These are phyloP conservation scores for Caenorhabditis latens DNA, from an alignment of 1,140 invertebrate genomes.

Conservation along the genomic window DNA sequence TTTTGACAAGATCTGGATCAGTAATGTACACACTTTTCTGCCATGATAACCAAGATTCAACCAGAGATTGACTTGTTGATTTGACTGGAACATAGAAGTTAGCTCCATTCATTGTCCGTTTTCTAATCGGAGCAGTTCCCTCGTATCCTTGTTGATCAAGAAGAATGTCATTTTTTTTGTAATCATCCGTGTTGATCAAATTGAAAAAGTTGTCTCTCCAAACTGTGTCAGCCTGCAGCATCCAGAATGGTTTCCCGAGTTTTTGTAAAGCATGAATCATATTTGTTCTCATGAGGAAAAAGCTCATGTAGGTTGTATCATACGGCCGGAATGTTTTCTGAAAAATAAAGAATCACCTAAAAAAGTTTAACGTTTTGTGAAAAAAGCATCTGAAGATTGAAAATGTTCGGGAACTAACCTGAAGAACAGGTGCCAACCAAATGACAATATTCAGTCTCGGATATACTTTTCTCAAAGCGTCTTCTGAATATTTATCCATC, in stretches of 20 bases:
- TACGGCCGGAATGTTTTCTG: conserved; percentile 66
- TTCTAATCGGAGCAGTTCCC: conserved; percentile 31
- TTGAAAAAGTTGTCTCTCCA: conserved; percentile 65
- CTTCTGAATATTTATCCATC: conserved; percentile 63
- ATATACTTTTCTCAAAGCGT: conserved; percentile 59
- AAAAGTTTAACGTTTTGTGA: neutral
- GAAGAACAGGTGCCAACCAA: conserved; percentile 65
- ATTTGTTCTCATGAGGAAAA: conserved; percentile 69
- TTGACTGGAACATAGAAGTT: conserved; percentile 65
- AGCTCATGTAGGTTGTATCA: conserved; percentile 69
- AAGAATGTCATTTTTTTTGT: conserved; percentile 59
- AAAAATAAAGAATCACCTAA: neutral
- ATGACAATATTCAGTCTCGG: conserved; percentile 63
- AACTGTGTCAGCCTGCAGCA: conserved; percentile 69
- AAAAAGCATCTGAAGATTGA: neutral
- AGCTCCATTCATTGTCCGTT: conserved; percentile 68
- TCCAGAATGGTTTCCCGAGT: conserved; percentile 67
- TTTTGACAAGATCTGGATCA: conserved; percentile 69
- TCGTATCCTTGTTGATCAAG: conserved; percentile 67
- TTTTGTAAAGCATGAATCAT: conserved; percentile 65
- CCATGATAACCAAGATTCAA: conserved; percentile 64
- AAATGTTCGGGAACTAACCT: conserved; percentile 52
- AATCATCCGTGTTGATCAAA: neutral
- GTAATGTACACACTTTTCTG: conserved; percentile 69
- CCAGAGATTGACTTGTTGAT: conserved; percentile 27